Base-by-base conservation (phyloP, 1,140 invertebrate genomes). In the Musca vetustissima region DNA sequence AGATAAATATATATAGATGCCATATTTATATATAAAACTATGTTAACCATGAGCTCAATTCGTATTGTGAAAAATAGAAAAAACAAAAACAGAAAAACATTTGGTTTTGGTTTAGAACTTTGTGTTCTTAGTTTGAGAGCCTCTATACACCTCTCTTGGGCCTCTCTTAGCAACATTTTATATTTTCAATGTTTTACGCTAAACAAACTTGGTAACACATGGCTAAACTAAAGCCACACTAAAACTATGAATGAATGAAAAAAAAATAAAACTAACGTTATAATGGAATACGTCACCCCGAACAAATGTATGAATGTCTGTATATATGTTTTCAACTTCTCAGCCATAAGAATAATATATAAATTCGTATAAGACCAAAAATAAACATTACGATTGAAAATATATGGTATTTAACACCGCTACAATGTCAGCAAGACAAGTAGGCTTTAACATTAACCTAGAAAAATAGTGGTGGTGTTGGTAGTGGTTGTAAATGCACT, bases 401-500 rank as follows among this genome's bases (percentile, higher is more conserved):
- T 43, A 43, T 43, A 43, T 43, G 36, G 36, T 43, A 43, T 43
- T 43, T 43, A 43, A 43, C 36, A 43, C 36, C 36, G 36, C 36
- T 43, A 43, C 36, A 43, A 43, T 43, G 36, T 43, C 36, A 43
- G 36, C 36, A 43, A 57, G 19, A 61, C 28, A 61, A 36, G 57
- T 61, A 61, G 57, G 57, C 57, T 61, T 61, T 61, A 61, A 66
- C 47, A 52, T 66, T 66, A 66, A 52, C 64, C 47, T 66, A 50
- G 64, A 66, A 49, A 66, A 32, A n/a, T 61, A 28, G 57, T 64
- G 47, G 52, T 17, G 7, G 8, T 53, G 4, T 3, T 53, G 52
- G 52, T 53, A 7, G 52, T 53, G 19, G 52, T 53, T 53, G 52
- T 17, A 22, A 28, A 43, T 43, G 36, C 36, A 43, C 36, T 4